Evolutionary conservation across 2,797 vertebrate species (phyloP), one percentile per base, ranked within the genome.

Genomic region (Sebastes glaucus): DNA sequence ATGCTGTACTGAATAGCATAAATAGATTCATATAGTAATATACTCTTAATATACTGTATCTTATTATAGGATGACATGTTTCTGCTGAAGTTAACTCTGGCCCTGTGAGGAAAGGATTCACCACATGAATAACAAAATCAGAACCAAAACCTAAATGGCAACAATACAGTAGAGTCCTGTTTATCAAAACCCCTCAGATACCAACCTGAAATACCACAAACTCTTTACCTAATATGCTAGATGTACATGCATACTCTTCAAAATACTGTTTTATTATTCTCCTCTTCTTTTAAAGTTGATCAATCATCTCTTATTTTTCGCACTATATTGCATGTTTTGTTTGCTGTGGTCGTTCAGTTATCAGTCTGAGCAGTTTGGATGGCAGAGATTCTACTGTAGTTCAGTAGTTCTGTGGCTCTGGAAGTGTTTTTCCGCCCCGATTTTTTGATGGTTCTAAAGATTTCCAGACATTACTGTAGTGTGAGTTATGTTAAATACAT

Each of bases 1-100:
- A 92, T 92, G 91, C 88, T 78, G 80, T 88, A 91, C 84, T 87
- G 81, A 91, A 88, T 94, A 94, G 91, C 94, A 93, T 95, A 94
- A 92, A 95, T 95, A 94, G 90, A 94, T 89, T 85, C 78, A 91
- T 94, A 93, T 94, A 93, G 86, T 93, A 87, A 94, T 94, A 94
- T 95, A 95, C 85, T 95, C 80, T 92, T 93, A 88, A 92, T 87
- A 94, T 89, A 93, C 84, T 90, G 62, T 89, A 68, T 92, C 57
- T 90, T 91, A 87, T 93, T 91, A 87, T 93, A 89, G 70, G 70
- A 86, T 93, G 91, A 91, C 64, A 84, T 89, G 84, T 83, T 84
- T 92, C 80, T 88, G 74, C 78, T 89, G 53, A 89, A 69, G 77
- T 87, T 78, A 87, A 88, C 89, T 91, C 89, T 92, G 91, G 88